phyloP scores from a whole-genome alignment of 2,113 vertebrate genomes.

The Salminus brasiliensis region DNA sequence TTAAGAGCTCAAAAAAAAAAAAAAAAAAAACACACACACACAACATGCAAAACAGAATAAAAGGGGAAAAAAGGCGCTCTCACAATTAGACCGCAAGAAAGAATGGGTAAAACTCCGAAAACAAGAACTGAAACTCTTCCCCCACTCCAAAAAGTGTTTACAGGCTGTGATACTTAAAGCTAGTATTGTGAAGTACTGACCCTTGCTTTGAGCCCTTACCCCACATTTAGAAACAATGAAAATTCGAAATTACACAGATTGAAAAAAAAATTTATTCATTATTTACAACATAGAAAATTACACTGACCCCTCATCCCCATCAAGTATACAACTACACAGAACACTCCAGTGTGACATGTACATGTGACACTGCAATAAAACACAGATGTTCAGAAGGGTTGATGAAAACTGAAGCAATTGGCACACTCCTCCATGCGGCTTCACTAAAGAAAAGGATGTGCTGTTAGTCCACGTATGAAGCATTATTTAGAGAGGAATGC shows the following conservation, averaged over 20 bases:
- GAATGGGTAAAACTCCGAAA: too few relatives aligned
- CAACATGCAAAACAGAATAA: too few relatives aligned
- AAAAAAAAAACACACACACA: too few relatives aligned
- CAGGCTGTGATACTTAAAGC: too few relatives aligned
- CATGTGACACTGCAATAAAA: conserved; percentile 1
- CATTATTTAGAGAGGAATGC: conserved; percentile 25
- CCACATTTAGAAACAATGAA: background rate
- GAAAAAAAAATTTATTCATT: conserved; percentile 28
- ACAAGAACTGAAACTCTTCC: too few relatives aligned
- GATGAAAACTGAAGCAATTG: conserved; percentile 8
- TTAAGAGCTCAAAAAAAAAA: too few relatives aligned
- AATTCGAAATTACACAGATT: background rate
- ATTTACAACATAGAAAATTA: conserved; percentile 56
- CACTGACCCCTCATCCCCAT: background rate
- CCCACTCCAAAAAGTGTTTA: too few relatives aligned
- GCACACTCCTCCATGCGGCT: conserved; percentile 1
- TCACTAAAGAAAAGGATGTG: background rate
- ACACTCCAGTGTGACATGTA: conserved; percentile 20
- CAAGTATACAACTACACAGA: conserved; percentile 22
- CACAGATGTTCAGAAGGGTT: background rate
- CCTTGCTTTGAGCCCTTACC: too few relatives aligned
- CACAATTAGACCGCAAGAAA: too few relatives aligned
- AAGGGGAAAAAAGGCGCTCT: too few relatives aligned
- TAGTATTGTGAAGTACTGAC: too few relatives aligned
- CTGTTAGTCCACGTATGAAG: conserved; percentile 9